phyloP scores from a whole-genome alignment of 2,888 invertebrate species.

The Hecatera dysodea region DNA sequence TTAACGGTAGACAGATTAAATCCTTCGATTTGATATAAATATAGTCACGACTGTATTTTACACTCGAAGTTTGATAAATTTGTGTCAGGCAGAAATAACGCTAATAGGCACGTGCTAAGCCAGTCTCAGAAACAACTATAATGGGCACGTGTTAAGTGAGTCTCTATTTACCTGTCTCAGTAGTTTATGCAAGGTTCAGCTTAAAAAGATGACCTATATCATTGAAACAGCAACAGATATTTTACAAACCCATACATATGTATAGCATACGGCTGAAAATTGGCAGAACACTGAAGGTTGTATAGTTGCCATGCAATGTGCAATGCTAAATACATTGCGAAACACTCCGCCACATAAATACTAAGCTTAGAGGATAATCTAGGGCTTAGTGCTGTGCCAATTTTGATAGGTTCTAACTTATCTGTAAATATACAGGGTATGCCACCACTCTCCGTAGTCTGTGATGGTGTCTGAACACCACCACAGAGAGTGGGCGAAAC shows the following conservation, averaged over 20 bases:
- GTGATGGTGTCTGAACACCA: too few species aligned
- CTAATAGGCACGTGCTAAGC: too few species aligned
- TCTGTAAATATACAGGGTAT: too few species aligned
- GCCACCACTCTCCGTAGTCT: too few species aligned
- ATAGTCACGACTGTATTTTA: too few species aligned
- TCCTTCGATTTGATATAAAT: too few species aligned
- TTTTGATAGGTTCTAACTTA: constrained; percentile 3
- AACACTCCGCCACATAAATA: constrained; percentile 38
- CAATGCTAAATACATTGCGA: constrained; percentile 33
- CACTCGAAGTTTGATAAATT: too few species aligned
- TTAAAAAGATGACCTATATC: constrained; percentile 1
- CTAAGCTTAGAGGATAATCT: constrained; percentile 21
- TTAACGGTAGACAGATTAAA: too few species aligned
- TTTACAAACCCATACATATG: constrained; percentile 48
- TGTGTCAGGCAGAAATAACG: too few species aligned
- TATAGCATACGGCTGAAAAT: constrained; percentile 48
- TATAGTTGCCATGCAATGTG: constrained; percentile 23
- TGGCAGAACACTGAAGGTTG: constrained; percentile 47
- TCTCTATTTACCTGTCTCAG: not conserved
- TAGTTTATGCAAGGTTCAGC: constrained; percentile 6
- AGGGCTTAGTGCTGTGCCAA: not conserved
- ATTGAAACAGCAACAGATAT: constrained; percentile 16
- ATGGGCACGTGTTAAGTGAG: not conserved
- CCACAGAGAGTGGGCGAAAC: too few species aligned
- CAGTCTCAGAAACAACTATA: too few species aligned